Percentiles rank a stretch among this genome's conserved stretches.
phyloP scores from a whole-genome alignment of 2,113 vertebrate genomes.

The Urocitellus parryii region DNA sequence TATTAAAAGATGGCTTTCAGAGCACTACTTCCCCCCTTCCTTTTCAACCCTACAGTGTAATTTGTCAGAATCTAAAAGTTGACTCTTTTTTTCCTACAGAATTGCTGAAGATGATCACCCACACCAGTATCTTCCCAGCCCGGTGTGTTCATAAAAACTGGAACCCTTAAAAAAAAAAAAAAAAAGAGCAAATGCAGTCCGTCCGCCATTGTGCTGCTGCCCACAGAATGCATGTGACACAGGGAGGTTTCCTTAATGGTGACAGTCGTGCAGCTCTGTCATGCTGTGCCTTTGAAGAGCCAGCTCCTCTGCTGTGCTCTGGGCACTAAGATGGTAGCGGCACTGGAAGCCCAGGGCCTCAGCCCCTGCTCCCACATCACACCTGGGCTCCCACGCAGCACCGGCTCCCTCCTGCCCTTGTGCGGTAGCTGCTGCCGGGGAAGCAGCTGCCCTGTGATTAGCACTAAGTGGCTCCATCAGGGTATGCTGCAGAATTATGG shows the following conservation, averaged over 20 bases:
- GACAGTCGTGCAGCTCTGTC: neutral
- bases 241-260: neutral
- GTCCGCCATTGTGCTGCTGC: no score
- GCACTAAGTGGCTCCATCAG: neutral
- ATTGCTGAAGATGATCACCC: neutral
- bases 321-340: neutral
- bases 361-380: no score
- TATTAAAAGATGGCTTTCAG: neutral
- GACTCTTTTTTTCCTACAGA: neutral
- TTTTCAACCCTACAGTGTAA: neutral
- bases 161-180: no score
- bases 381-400: neutral
- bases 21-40: neutral
- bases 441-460: neutral
- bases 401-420: neutral
- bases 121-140: neutral
- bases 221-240: rapidly evolving
- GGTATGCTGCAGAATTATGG: neutral
- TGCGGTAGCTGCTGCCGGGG: no score
- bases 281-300: neutral
- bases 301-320: neutral
- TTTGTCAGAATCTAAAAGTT: neutral
- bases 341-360: neutral
- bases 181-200: neutral
- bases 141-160: no score